Base-by-base conservation (phyloP, 1,140 invertebrate genomes). In the Apis mellifera region DNA sequence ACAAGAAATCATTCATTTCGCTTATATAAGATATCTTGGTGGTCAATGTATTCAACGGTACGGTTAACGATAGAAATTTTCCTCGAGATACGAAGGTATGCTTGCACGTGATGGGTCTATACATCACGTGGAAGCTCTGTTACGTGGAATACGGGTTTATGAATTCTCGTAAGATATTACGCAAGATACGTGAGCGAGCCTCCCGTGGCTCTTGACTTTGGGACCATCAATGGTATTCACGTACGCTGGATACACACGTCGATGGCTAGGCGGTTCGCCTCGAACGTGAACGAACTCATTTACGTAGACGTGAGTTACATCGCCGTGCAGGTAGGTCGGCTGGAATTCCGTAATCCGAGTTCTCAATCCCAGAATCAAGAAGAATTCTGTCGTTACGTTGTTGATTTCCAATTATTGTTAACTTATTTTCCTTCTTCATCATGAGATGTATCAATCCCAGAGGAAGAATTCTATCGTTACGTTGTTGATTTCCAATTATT, bases 221-320 rank as follows among this genome's bases (percentile, higher is more conserved):
- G 64, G 74, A 60, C 64, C 72, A 19, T 82, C 79, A 76, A 76
- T 76, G 73, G 79, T 68, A 69, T 82, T 76, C 79, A 76, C 79
- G 73, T 82, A 76, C 54, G 48, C 21, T 60, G 23, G 13, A 65
- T 76, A 76, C 72, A 82, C 79, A 23, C 52, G 72, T 82, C 64
- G 64, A 66, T 69, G 17, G 54, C 19, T 52, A 69, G 73, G 7
- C 64, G 73, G 64, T 59, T 76, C 32, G 54, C 54, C 60, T 65
- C 72, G 79, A 42, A 82, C 72, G 64, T 82, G 79, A 82, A 82
- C 72, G 55, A 82, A 82, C 73, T 76, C 64, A 76, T 82, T 82
- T 82, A 82, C 79, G 79, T 60, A 42, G 64, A 81, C 62, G 70
- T n/a, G 71, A 76, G 64, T 66, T 74, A 23, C 64, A 69, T 52